Evolutionary conservation across 2,113 vertebrate genomes (phyloP), one percentile per base, ranked within the genome.

Genomic region (Eira barbara): DNA sequence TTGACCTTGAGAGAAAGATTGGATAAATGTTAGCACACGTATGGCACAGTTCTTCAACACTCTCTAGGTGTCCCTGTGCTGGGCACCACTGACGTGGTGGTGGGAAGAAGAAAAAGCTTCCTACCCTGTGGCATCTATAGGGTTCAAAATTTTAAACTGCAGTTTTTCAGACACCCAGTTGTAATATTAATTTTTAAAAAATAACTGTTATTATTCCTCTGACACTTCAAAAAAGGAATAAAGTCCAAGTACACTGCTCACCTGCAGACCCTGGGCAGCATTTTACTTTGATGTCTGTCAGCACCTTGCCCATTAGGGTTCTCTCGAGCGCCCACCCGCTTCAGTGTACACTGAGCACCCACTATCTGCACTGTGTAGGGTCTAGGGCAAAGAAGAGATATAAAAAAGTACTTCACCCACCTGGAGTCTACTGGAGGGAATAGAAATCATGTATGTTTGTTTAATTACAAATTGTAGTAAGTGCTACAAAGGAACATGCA

Each of bases 1-100:
- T 99, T 99, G 91, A 99, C 99, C 99, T 99, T 98, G 34, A 95
- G 45, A 97, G 76, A 95, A 93, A 91, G 36, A 96, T 42, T 21
- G 88, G 71, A 65, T 47, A 15, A 80, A 42, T 13, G 10, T 94
- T 55, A 95, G 92, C 57, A 36, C 73, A 8, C 0, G 11, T 7
- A 45, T 4, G 55, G 67, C n/a, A 42, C 69, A 36, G 31, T 57
- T 42, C 78, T 2, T 52, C 57, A 42, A 27, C 13, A 39, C 9
- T 80, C 63, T 49, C 31, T 5, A 65, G 27, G 12, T 4, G 4
- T 59, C 80, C 29, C 52, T 42, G 9, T 45, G 45, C 76, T 57
- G 49, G 42, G 34, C 31, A 45, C 45, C 36, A 11, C 21, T 3
- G 47, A 49, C n/a, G 4, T 1, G 34, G 36, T 42, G 14, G 25